These are phyloP conservation scores for Craterocephalus amniculus DNA, from an alignment of 2,797 vertebrate genomes.

Conservation along the genomic window DNA sequence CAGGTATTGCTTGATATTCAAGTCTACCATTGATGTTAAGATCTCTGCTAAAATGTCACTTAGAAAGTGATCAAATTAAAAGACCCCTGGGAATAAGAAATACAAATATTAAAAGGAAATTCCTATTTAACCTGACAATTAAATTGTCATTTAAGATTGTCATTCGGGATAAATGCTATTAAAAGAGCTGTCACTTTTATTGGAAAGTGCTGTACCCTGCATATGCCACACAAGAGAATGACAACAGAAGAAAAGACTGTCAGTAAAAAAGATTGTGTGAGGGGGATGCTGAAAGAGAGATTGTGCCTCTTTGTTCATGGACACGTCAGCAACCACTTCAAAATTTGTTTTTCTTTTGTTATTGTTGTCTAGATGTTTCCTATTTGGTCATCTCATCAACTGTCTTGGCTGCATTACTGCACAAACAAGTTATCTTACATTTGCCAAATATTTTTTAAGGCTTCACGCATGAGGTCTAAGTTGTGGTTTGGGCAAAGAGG, in stretches of 20 bases:
- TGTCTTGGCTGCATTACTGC: conserved; percentile 8
- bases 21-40: not conserved
- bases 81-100: conserved; percentile 22
- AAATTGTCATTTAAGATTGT: conserved; percentile 69
- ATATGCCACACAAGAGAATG: conserved; percentile 51
- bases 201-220: conserved; percentile 33
- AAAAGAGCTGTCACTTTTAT: conserved; percentile 63
- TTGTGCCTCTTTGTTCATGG: conserved; percentile 13
- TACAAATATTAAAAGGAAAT: conserved; percentile 42
- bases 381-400: not conserved
- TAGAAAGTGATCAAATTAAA: not conserved
- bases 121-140: conserved; percentile 50
- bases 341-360: conserved; percentile 12
- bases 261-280: conserved; percentile 42
- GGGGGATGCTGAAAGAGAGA: conserved; percentile 30
- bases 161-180: conserved; percentile 62
- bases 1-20: not conserved
- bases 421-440: not conserved
- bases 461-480: not conserved
- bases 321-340: conserved; percentile 23
- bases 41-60: not conserved
- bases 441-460: not conserved
- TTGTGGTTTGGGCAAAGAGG: not conserved
- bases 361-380: not conserved
- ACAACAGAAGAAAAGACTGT: conserved; percentile 58